Percentiles rank a stretch among this genome's conserved stretches.
These are phyloP conservation scores for Dendrolimus houi DNA, from an alignment of 2,888 invertebrate species.

Conservation along the genomic window DNA sequence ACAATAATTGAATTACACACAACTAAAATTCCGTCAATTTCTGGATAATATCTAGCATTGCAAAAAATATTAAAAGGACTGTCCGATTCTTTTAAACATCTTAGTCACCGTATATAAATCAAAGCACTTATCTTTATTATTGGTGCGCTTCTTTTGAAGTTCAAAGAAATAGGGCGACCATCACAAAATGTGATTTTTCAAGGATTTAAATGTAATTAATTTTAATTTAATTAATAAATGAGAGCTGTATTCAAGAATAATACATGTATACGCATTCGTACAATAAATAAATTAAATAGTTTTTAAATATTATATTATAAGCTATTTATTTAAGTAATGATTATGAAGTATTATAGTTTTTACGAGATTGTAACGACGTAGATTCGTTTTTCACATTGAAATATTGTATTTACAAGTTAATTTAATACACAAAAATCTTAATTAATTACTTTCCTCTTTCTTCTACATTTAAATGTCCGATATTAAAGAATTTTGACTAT, in stretches of 20 bases:
- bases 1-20: too few relatives aligned
- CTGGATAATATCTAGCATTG: too few relatives aligned
- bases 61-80: too few relatives aligned
- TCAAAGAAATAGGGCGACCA: background rate
- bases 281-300: conserved; percentile 64
- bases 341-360: conserved; percentile 43
- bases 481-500: too few relatives aligned
- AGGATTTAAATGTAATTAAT: background rate
- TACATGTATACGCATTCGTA: conserved; percentile 74
- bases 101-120: too few relatives aligned
- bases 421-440: too few relatives aligned
- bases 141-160: background rate
- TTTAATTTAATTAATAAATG: conserved; percentile 22
- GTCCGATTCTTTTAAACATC: too few relatives aligned
- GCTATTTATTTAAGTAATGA: conserved; percentile 64
- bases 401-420: background rate
- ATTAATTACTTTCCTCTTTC: too few relatives aligned
- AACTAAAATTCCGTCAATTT: too few relatives aligned
- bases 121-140: too few relatives aligned
- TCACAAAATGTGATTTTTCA: background rate
- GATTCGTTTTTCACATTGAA: background rate
- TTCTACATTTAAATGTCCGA: too few relatives aligned
- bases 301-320: conserved; percentile 39
- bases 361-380: conserved; percentile 15
- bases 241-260: conserved; percentile 64